Evolutionary conservation across 2,797 vertebrate genomes (phyloP).

Genomic region (Accipiter badius): DNA sequence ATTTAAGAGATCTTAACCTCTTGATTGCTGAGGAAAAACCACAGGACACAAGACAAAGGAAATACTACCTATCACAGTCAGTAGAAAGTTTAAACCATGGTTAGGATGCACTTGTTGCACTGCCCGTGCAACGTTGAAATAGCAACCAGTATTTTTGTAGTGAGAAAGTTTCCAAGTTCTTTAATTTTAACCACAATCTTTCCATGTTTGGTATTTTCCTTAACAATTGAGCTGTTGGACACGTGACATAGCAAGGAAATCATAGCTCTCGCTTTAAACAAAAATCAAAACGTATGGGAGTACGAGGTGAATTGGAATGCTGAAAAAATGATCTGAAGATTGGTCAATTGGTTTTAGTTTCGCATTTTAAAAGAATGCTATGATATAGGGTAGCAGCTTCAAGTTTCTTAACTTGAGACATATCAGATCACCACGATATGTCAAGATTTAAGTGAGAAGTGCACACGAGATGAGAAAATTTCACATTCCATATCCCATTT

Average conservation of each 20-base stretch:
- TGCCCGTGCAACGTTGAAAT: background rate
- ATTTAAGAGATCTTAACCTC: background rate
- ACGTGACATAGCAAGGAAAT: background rate
- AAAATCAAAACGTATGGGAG: background rate
- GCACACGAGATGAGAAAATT: background rate
- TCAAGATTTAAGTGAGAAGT: background rate
- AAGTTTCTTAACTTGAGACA: background rate
- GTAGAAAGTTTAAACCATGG: background rate
- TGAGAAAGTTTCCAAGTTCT: background rate
- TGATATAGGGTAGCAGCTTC: background rate
- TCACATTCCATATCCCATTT: background rate
- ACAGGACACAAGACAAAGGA: background rate
- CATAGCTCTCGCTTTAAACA: background rate
- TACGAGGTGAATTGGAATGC: background rate
- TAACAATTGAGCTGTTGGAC: background rate
- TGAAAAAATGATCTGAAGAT: background rate
- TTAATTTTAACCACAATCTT: background rate
- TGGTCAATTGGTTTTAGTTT: background rate
- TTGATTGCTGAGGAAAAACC: background rate
- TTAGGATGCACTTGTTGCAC: background rate
- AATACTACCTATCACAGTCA: background rate
- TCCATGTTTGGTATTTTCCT: background rate
- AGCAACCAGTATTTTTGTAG: background rate
- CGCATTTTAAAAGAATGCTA: fast-evolving
- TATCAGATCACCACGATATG: fast-evolving